A percentile compares a stretch with the other conserved stretches of the same genome.
These are phyloP conservation scores for Smithornis capensis DNA, from an alignment of 2,113 vertebrate genomes.

Conservation along the genomic window DNA sequence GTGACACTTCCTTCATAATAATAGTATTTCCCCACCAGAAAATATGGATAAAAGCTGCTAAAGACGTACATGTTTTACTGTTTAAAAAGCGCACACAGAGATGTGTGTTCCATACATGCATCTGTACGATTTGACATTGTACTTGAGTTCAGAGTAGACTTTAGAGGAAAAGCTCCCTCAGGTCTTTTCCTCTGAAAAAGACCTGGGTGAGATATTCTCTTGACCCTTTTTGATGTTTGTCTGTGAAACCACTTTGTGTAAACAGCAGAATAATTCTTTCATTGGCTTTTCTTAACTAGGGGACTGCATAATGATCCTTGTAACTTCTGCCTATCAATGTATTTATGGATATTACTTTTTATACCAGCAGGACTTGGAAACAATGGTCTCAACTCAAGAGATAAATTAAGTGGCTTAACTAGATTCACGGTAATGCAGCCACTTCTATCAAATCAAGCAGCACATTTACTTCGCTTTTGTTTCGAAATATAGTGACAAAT, in stretches of 20 bases:
- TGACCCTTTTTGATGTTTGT: background rate
- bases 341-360: background rate
- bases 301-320: background rate
- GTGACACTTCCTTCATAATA: background rate
- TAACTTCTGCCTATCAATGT: background rate
- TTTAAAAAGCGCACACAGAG: background rate
- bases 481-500: background rate
- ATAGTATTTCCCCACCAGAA: background rate
- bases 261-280: background rate
- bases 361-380: background rate
- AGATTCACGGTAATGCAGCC: background rate
- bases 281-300: background rate
- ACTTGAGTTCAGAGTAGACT: background rate
- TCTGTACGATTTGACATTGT: background rate
- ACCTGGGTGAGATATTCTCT: background rate
- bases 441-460: background rate
- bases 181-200: no score
- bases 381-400: background rate
- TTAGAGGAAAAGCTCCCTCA: background rate
- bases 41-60: background rate
- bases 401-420: background rate
- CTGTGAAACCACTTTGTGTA: background rate
- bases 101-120: background rate
- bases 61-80: background rate
- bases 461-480: background rate